Conservation (phyloP, 1,140 invertebrate species). For the Papilio polytes region DNA sequence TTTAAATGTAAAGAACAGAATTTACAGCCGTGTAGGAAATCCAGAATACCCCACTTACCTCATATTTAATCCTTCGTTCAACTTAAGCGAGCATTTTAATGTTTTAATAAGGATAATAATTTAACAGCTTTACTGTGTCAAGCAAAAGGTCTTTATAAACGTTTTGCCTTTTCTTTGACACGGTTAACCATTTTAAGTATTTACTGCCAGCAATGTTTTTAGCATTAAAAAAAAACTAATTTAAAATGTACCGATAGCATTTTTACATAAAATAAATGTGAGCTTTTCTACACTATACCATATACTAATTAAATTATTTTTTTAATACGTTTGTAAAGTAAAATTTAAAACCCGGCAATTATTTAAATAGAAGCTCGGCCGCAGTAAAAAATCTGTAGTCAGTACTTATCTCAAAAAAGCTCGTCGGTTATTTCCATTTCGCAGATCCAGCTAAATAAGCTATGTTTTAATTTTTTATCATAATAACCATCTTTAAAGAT, state of each 20-base stretch:
- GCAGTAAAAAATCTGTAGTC: constrained; percentile 31
- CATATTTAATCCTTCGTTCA: background rate
- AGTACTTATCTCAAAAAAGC: constrained; percentile 28
- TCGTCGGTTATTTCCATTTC: constrained; percentile 17
- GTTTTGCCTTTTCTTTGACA: constrained; percentile 9
- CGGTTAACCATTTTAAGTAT: background rate
- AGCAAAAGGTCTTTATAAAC: constrained; percentile 10
- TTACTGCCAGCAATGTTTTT: background rate
- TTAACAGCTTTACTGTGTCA: constrained; percentile 24
- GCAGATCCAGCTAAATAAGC: constrained; percentile 8
- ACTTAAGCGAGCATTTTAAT: constrained; percentile 29
- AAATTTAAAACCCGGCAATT: constrained; percentile 4
- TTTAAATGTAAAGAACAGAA: background rate
- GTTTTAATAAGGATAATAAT: constrained; percentile 32
- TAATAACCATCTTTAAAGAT: too few relatives aligned
- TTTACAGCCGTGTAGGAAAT: background rate
- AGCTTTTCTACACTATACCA: too few relatives aligned
- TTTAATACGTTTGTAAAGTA: background rate
- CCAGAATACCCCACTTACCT: background rate
- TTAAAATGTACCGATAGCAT: too few relatives aligned
- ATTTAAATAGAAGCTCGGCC: constrained; percentile 11
- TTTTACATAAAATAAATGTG: too few relatives aligned
- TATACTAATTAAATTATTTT: background rate
- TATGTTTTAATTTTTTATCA: too few relatives aligned
- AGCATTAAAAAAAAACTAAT: background rate